phyloP scores from a whole-genome alignment of 2,797 vertebrate genomes.

The Pelochelys cantorii region DNA sequence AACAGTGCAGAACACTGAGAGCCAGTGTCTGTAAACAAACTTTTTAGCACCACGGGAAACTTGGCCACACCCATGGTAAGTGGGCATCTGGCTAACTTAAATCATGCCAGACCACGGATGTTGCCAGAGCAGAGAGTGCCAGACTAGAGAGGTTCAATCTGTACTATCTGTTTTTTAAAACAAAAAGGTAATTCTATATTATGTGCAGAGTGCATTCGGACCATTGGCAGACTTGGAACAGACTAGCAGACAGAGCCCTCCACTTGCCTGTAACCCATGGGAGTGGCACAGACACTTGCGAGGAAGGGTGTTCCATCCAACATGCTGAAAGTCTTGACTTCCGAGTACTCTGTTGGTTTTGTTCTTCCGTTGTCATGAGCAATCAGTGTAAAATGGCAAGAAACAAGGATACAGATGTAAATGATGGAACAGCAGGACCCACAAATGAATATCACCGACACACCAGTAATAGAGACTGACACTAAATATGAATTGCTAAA shows the following conservation, averaged over 20 bases:
- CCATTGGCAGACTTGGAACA: neutral
- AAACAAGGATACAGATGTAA: neutral
- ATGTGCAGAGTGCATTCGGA: neutral
- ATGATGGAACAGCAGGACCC: neutral
- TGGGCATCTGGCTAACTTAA: no score
- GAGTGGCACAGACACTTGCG: neutral
- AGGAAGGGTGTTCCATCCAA: accelerated
- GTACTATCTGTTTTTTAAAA: neutral
- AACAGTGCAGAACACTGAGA: no score
- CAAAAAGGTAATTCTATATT: neutral
- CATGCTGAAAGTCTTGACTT: neutral
- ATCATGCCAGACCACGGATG: no score
- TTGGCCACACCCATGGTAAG: no score
- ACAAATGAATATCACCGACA: neutral
- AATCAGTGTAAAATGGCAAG: neutral
- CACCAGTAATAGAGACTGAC: neutral
- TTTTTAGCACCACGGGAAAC: no score
- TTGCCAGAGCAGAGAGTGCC: no score
- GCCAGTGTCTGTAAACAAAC: no score
- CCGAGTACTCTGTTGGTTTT: neutral
- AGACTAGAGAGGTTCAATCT: no score
- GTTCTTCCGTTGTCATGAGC: neutral
- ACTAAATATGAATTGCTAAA: neutral
- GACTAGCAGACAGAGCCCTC: neutral
- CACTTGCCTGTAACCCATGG: neutral